These are phyloP conservation scores for Forpus xanthops DNA, from an alignment of 2,797 vertebrate species.

Conservation along the genomic window DNA sequence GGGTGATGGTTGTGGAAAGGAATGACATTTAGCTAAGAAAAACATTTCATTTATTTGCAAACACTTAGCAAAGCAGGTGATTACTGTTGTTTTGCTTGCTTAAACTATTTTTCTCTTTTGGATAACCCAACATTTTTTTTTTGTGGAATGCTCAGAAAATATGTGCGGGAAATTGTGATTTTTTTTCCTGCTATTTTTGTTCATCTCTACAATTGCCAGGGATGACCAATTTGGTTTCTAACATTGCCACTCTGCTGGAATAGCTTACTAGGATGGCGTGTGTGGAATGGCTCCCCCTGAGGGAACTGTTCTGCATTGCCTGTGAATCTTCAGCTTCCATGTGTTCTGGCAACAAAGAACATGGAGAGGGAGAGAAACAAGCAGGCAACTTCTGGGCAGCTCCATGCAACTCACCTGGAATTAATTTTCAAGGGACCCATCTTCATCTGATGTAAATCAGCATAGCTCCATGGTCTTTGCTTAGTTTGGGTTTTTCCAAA, in stretches of 20 bases:
- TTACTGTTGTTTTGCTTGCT: conserved; percentile 60
- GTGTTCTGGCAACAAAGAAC: conserved; percentile 2
- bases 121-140: background rate
- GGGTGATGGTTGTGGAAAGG: conserved; percentile 43
- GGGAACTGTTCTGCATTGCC: background rate
- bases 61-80: conserved; percentile 52
- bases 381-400: background rate
- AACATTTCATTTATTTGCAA: conserved; percentile 41
- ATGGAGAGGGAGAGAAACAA: background rate
- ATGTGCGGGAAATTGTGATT: conserved; percentile 43
- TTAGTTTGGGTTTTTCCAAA: background rate
- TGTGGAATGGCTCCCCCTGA: conserved; percentile 16
- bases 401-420: conserved; percentile 28
- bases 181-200: conserved; percentile 45
- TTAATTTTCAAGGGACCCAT: background rate
- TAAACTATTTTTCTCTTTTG: conserved; percentile 42
- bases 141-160: conserved; percentile 30
- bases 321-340: conserved; percentile 19
- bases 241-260: conserved; percentile 3
- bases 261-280: conserved; percentile 32
- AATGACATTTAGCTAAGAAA: conserved; percentile 38
- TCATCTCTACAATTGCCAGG: background rate
- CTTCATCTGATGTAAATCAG: conserved; percentile 9
- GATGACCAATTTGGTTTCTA: conserved; percentile 39
- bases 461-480: background rate